Base-by-base conservation (phyloP, 2,797 vertebrate genomes). In the Cossypha heuglini region DNA sequence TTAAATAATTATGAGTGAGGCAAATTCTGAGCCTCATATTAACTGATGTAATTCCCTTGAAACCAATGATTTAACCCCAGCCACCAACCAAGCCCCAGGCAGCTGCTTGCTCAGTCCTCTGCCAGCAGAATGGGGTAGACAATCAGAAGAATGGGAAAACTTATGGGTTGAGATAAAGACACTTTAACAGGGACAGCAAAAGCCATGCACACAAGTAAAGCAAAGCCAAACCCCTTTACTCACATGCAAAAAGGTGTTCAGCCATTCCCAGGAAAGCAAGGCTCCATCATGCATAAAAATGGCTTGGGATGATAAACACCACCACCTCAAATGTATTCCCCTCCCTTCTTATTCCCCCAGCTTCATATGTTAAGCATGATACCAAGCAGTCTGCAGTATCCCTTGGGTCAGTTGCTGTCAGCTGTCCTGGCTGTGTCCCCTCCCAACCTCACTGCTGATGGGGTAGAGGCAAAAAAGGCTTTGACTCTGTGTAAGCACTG, bases 71-170 rank as follows among this genome's bases (percentile, higher is more conserved):
- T 59, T 46, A 40, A 73, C 25, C 20, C 26, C 68, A 73, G 29
- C 7, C 35, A 58, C 11, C 16, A 73, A 38, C 16, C 25, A 45
- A 59, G 6, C 7, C 1, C 11, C 20, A 58, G 0, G 0, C 59
- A 79, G 19, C 6, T 5, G 0, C n/a, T 72, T 0, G 0, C 38
- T 51, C 59, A 45, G 16, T 19, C 6, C 29, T 10, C 17, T 31
- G 38, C 19, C 13, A 9, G 10, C 5, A 29, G 62, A 51, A 42
- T 10, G 26, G 21, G 21, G 33, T 7, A 54, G 21, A 42, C 16
- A 67, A 33, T 16, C 8, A 9, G 26, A 52, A 26, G 40, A 76
- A 22, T 49, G 48, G 25, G 40, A 37, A 54, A 72, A n/a, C 21
- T 16, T 9, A 3, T 14, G 17, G 25, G 10, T 24, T 64, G 38